phyloP scores from a whole-genome alignment of 2,113 vertebrate genomes.

The Bubo scandiacus region DNA sequence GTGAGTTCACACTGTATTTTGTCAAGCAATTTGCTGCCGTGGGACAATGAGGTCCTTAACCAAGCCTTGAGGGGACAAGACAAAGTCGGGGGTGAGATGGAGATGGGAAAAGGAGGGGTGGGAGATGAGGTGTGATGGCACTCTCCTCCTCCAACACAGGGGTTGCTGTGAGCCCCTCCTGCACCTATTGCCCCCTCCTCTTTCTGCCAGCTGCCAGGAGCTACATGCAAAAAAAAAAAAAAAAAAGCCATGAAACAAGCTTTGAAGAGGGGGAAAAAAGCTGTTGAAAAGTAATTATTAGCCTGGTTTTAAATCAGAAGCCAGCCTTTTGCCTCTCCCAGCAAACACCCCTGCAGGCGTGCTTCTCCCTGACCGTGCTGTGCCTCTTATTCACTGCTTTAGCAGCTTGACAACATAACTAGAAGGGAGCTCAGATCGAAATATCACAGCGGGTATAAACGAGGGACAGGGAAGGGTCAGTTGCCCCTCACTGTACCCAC shows the following conservation, averaged over 20 bases:
- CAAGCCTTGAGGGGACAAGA: not conserved
- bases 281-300: not conserved
- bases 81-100: not conserved
- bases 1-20: not conserved
- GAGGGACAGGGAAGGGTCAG: not conserved
- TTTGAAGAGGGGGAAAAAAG: not conserved
- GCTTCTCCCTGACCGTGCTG: not conserved
- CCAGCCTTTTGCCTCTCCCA: not conserved
- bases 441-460: not conserved
- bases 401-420: not conserved
- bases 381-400: not conserved
- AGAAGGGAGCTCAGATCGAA: not conserved
- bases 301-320: not conserved
- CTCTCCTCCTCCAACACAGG: not conserved
- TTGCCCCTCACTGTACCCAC: not conserved
- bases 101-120: not conserved
- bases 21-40: not conserved
- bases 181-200: not conserved
- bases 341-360: too few species aligned
- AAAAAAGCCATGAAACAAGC: not conserved
- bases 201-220: not conserved
- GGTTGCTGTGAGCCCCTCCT: not conserved
- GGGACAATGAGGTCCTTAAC: not conserved
- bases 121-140: not conserved
- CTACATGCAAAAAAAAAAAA: not conserved